Base-by-base conservation (phyloP, 1,140 invertebrate species). In the Varroa destructor region DNA sequence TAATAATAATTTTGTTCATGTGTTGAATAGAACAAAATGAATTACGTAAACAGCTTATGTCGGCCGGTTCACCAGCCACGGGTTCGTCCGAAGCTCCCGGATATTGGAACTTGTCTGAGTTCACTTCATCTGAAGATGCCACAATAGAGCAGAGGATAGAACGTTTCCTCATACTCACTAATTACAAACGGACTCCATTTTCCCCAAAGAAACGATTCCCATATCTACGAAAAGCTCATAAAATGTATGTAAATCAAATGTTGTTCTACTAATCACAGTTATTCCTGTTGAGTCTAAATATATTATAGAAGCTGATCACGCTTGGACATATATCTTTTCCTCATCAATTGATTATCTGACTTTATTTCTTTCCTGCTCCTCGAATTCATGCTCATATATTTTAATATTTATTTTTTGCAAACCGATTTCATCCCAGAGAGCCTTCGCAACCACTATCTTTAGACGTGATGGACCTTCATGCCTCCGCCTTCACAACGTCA, bases 131-230 rank as follows among this genome's bases (percentile, higher is more conserved):
- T 12, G 61, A 67, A 37, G 14, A 67, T 37, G 61, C 61, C 61
- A 67, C 61, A 12, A 67, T 67, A 2, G 61, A 67, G 40, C n/a
- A 67, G 37, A 67, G 40, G 46, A 67, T 67, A 14, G 61, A 67
- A 37, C 61, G 40, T 67, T 67, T 67, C 61, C 46, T 67, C 61
- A 36, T 67, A 12, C 61, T 43, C 40, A 40, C 46, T 37, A 67
- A 67, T 2, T 67, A 67, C 61, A 67, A 67, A 46, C 14, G 46
- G 12, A 12, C 37, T 46, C 37, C 61, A n/a, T 40, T 2, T 40
- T 43, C 61, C 3, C 12, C 12, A 67, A 46, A 46, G 14, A n/a
- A 40, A 46, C 40, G 46, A 67, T 67, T 67, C 61, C 61, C 61
- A 1, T 67, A 67, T 8, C 40, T 67, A 46, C 40, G 36, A 37